Base-by-base conservation (phyloP, 2,888 invertebrate genomes). In the Drosophila rubida region DNA sequence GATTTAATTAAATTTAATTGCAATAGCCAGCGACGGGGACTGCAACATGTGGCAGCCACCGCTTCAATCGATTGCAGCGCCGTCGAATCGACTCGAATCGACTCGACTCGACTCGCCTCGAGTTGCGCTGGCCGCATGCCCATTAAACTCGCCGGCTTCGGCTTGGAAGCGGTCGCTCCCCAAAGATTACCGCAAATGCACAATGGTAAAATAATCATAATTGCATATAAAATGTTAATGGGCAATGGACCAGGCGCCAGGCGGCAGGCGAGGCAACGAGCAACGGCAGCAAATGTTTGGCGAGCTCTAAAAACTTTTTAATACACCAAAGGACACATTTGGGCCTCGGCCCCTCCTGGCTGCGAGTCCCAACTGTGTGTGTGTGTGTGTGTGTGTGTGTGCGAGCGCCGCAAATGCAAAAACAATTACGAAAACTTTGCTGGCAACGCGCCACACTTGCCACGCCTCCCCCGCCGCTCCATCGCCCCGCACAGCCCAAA, bases 251-350 rank as follows among this genome's bases (percentile, higher is more conserved):
- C 79, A 70, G 35, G 49, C 32, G 6, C 6, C 2, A 19, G 44
- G 22, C 35, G 16, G 4, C 4, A 30, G 8, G 6, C 42, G 8
- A 25, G 35, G 16, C 13, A 45, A 25, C n/a, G 37, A 16, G 42
- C 37, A 49, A 63, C 51, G 62, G 57, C n/a, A n/a, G 58, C 58
- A 42, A 49, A 55, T 59, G 65, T 51, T 59, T 48, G 61, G 59
- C 62, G 13, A 49, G 57, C 55, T 78, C 69, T 66, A 69, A 69
- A 87, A 84, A 88, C 83, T 88, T 84, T 88, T 88, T 88, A 88
- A 88, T 84, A 87, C 88, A 75, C 87, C 87, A 85, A 88, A 85
- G 84, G 84, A 85, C 88, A 85, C 88, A 85, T 85, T 85, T 88
- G 84, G 82, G 85, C 82, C 70, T 62, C 48, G 41, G 46, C 62